Percentiles rank a stretch among this genome's conserved stretches.
Conservation (phyloP, 2,888 invertebrate genomes). For the Deroplatys truncata region DNA sequence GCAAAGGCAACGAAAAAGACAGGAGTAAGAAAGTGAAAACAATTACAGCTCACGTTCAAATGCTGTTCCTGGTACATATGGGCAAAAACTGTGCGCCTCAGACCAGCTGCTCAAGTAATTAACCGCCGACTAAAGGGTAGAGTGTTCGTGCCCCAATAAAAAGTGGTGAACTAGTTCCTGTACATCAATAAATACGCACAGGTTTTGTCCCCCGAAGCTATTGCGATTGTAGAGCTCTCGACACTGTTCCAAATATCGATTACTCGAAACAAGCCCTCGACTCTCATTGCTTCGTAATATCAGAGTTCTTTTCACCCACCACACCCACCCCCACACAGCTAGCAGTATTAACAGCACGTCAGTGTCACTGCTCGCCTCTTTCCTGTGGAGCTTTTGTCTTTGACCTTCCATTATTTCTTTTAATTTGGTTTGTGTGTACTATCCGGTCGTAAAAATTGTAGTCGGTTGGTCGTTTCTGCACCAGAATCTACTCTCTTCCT, state of each 20-base stretch:
- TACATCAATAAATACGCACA: not conserved
- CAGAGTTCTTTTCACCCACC: not conserved
- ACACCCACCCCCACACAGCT: not conserved
- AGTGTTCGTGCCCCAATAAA: not conserved
- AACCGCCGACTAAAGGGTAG: not conserved
- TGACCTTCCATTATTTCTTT: not conserved
- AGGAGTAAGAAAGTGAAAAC: not conserved
- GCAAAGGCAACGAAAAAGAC: not conserved
- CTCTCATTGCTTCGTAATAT: not conserved
- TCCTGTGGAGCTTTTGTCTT: not conserved
- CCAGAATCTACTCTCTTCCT: not conserved
- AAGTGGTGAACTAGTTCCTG: not conserved
- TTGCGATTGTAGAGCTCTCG: not conserved
- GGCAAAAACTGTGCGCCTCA: not conserved
- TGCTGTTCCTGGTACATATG: not conserved
- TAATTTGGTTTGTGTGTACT: not conserved
- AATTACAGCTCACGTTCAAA: not conserved
- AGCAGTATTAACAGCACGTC: not conserved
- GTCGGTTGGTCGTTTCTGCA: not conserved
- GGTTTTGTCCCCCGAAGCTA: not conserved
- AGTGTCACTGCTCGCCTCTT: not conserved
- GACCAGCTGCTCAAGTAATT: not conserved
- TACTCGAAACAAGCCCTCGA: not conserved
- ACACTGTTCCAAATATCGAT: not conserved
- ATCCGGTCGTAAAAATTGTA: not conserved